Conservation (phyloP, 2,113 vertebrate genomes). For the Opisthocomus hoazin region DNA sequence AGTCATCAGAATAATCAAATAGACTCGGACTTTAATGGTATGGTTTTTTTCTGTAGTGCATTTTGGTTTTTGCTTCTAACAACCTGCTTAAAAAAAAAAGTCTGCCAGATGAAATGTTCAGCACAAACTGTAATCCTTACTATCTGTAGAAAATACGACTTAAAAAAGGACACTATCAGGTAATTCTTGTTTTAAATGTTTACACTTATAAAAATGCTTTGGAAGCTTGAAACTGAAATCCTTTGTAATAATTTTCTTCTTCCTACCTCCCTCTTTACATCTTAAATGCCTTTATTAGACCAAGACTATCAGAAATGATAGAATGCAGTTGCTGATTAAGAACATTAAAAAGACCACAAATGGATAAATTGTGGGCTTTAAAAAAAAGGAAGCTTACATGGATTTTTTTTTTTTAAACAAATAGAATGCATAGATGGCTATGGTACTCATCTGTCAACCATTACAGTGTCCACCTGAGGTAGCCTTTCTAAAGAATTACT, state of each 20-base stretch:
- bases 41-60: conserved; percentile 66
- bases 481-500: conserved; percentile 71
- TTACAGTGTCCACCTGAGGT: conserved; percentile 72
- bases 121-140: conserved; percentile 70
- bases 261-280: conserved; percentile 57
- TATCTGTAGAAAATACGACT: conserved; percentile 72
- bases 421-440: conserved; percentile 62
- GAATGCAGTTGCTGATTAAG: conserved; percentile 58
- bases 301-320: conserved; percentile 53
- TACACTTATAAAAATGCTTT: conserved; percentile 78
- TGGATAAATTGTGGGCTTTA: conserved; percentile 24
- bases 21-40: conserved; percentile 62
- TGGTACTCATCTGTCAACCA: conserved; percentile 48
- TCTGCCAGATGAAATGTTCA: conserved; percentile 68
- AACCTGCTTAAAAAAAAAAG: conserved; percentile 43
- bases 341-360: conserved; percentile 25
- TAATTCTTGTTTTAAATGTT: conserved; percentile 74
- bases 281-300: conserved; percentile 63
- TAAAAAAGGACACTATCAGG: conserved; percentile 75
- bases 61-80: conserved; percentile 70
- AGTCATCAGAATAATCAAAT: conserved; percentile 74
- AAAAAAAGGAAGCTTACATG: conserved; percentile 42
- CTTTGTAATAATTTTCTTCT: conserved; percentile 55
- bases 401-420: conserved; percentile 39
- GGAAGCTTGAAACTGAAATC: conserved; percentile 72